These are phyloP conservation scores for Callinectes sapidus DNA, from an alignment of 2,888 invertebrate species.

Conservation along the genomic window DNA sequence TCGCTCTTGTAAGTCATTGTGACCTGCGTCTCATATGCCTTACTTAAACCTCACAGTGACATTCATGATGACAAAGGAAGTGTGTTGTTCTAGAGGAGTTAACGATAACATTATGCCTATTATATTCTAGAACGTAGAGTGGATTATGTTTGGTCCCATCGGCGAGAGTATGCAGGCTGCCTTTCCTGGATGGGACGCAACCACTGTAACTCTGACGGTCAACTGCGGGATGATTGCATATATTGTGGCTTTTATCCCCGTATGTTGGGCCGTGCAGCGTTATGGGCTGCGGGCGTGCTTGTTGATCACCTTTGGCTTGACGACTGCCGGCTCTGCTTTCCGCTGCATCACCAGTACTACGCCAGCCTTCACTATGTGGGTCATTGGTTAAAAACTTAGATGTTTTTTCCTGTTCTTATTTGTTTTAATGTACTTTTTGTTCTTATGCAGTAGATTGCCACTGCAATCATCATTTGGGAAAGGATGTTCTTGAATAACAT, in stretches of 20 bases:
- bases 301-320: slow-evolving; percentile 72
- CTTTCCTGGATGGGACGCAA: slow-evolving; percentile 51
- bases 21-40: background rate
- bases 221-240: slow-evolving; percentile 64
- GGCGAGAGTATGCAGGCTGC: slow-evolving; percentile 43
- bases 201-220: slow-evolving; percentile 67
- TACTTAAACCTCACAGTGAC: background rate
- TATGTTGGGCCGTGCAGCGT: slow-evolving; percentile 59
- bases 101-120: background rate
- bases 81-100: background rate
- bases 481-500: background rate
- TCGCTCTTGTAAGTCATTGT: background rate
- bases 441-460: background rate
- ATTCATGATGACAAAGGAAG: background rate
- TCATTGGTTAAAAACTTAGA: background rate
- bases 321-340: slow-evolving; percentile 74
- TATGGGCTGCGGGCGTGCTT: slow-evolving; percentile 57
- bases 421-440: background rate
- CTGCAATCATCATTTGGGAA: background rate
- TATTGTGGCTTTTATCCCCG: slow-evolving; percentile 56
- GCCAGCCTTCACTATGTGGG: slow-evolving; percentile 74
- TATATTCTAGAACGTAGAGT: slow-evolving; percentile 26
- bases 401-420: too few relatives aligned
- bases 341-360: slow-evolving; percentile 74
- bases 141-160: slow-evolving; percentile 61